phyloP scores from a whole-genome alignment of 2,113 vertebrate species.

The Alligator sinensis region DNA sequence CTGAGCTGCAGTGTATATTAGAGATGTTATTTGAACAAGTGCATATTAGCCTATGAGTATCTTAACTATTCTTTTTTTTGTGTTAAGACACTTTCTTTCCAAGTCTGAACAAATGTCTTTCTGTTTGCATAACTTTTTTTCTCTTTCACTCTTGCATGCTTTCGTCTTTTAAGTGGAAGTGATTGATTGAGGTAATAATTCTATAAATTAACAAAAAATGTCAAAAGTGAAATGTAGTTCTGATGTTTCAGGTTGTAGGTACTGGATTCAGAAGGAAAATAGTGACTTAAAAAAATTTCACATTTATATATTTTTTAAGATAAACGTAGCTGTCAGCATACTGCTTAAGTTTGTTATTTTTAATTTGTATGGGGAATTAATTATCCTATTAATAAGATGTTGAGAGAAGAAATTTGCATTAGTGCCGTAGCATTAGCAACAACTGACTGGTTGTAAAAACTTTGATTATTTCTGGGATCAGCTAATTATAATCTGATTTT shows the following conservation, averaged over 20 bases:
- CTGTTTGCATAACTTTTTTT: conserved; percentile 61
- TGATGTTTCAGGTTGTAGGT: background rate
- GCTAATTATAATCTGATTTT: background rate
- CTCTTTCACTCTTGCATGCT: conserved; percentile 70
- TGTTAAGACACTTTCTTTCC: conserved; percentile 29
- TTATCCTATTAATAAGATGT: background rate
- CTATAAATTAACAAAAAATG: conserved; percentile 29
- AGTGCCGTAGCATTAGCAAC: background rate
- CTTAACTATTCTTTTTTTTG: background rate
- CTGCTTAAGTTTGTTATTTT: background rate
- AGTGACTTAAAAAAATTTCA: background rate
- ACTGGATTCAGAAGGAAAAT: background rate
- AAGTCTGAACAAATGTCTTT: conserved; percentile 27
- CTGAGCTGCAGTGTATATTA: fast-evolving
- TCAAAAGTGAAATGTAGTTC: background rate
- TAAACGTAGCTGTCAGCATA: background rate
- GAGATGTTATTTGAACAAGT: background rate
- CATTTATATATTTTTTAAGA: background rate
- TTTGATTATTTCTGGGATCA: background rate
- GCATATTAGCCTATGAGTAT: background rate
- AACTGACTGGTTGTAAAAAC: background rate
- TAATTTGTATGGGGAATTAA: background rate
- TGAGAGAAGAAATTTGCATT: background rate
- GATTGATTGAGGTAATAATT: conserved; percentile 71
- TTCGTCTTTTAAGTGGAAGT: conserved; percentile 66